Evolutionary conservation across 2,113 vertebrate genomes (phyloP), one percentile per base, ranked within the genome.

Genomic region (Sprattus sprattus): DNA sequence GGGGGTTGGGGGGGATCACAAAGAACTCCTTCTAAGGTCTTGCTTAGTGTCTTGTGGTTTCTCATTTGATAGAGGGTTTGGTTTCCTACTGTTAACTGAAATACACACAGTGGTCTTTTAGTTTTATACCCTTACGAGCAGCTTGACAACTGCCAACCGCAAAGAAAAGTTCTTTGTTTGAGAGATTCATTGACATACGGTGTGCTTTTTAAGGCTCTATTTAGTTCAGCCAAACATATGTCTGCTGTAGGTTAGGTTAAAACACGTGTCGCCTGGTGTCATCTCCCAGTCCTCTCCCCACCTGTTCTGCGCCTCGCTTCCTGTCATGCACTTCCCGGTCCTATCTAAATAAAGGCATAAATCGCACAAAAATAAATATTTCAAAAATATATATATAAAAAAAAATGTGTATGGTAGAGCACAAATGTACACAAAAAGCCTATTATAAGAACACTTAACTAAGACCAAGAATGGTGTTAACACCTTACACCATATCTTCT

Each of bases 91-190:
- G 28, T 39, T 78, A 78, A 78, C 71, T 78, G 71, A 78, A 78
- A 78, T 44, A 32, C 32, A 78, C 71, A 78, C 71, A 78, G 71
- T 78, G 25, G 71, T 16, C 71, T 32, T 78, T 78, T 87, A 89
- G 91, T 91, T 83, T 54, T 85, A 13, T 87, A 78, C 28, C 28
- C 71, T 13, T 78, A 78, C 67, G 28, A 75, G 67, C 67, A 75
- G 67, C 67, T 75, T 78, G 25, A 78, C 71, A 78, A 39, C 28
- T 78, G 93, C 92, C 92, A 93, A 93, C 89, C 89, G 89, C 91
- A 91, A 90, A 92, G 92, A 86, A 91, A 90, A 91, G 90, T 87
- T 78, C 71, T 78, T 78, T 78, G 71, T 32, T 78, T 11, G 15
- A 13, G 71, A 78, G 28, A 78, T 78, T 16, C 71, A 78, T 15